A percentile compares a stretch with the other conserved stretches of the same genome.
Conservation (phyloP, 2,113 vertebrate species). For the Dasyurus viverrinus region DNA sequence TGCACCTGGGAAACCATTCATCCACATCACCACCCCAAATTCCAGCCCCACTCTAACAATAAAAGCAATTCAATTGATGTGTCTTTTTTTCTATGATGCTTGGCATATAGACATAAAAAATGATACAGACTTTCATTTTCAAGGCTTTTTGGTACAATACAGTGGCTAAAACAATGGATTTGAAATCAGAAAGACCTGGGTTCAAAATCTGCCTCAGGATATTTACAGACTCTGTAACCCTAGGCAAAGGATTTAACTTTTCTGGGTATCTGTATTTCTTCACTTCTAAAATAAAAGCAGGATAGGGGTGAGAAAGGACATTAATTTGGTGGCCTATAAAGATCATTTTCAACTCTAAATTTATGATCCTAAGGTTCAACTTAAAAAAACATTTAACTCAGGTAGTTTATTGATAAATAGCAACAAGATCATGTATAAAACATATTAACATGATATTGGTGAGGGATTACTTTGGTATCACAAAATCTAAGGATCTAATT, state of each 20-base stretch:
- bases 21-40: background rate
- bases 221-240: background rate
- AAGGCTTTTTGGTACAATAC: background rate
- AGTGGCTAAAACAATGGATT: background rate
- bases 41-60: background rate
- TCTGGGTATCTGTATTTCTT: background rate
- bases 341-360: background rate
- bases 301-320: too few species aligned
- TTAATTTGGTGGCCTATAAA: background rate
- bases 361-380: background rate
- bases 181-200: background rate
- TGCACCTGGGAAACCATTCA: background rate
- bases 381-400: background rate
- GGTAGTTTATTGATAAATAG: background rate
- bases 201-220: background rate
- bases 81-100: background rate
- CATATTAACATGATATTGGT: background rate
- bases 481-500: background rate
- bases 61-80: background rate
- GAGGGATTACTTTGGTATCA: background rate
- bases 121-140: background rate
- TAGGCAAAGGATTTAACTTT: background rate
- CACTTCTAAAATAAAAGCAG: background rate
- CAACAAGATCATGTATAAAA: background rate
- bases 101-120: background rate